These are phyloP conservation scores for Actinostola sp. DNA, from an alignment of 92 coral and sea anemone species.

Conservation along the genomic window DNA sequence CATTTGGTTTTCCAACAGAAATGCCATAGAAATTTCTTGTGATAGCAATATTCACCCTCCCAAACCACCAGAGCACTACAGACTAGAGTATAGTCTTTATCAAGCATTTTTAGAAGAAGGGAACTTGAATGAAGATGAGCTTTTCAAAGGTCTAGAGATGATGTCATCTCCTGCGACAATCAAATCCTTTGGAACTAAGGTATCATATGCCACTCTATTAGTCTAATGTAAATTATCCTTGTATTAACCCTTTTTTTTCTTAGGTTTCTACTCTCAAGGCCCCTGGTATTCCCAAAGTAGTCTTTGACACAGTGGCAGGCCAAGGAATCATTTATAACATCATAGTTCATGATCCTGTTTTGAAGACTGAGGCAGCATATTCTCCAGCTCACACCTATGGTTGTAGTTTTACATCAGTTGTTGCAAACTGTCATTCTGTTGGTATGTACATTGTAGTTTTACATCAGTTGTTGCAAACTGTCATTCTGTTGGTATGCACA, in stretches of 20 bases:
- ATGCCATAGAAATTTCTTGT: conserved; percentile 36
- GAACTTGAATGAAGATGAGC: conserved; percentile 60
- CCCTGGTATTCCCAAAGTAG: conserved; percentile 59
- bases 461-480: no score
- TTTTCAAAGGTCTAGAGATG: conserved; percentile 72
- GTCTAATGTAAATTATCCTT: no score
- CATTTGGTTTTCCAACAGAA: conserved; percentile 17
- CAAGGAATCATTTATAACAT: conserved; percentile 89
- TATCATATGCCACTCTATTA: not conserved
- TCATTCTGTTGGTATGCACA: no score
- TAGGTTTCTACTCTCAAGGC: conserved; percentile 68
- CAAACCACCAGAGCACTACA: conserved; percentile 69
- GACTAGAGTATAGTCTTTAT: conserved; percentile 79
- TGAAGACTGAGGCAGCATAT: conserved; percentile 78
- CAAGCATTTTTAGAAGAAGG: conserved; percentile 88
- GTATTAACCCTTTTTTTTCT: not conserved
- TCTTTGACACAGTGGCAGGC: conserved; percentile 79
- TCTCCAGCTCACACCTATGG: conserved; percentile 87
- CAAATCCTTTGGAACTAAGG: conserved; percentile 81
- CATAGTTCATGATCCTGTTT: conserved; percentile 78
- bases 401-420: conserved; percentile 77
- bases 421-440: conserved; percentile 76
- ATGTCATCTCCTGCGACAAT: conserved; percentile 88
- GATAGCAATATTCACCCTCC: conserved; percentile 52
- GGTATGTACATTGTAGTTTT: conserved; percentile 38